Evolutionary conservation across 2,113 vertebrate species (phyloP).

Genomic region (Colius striatus): DNA sequence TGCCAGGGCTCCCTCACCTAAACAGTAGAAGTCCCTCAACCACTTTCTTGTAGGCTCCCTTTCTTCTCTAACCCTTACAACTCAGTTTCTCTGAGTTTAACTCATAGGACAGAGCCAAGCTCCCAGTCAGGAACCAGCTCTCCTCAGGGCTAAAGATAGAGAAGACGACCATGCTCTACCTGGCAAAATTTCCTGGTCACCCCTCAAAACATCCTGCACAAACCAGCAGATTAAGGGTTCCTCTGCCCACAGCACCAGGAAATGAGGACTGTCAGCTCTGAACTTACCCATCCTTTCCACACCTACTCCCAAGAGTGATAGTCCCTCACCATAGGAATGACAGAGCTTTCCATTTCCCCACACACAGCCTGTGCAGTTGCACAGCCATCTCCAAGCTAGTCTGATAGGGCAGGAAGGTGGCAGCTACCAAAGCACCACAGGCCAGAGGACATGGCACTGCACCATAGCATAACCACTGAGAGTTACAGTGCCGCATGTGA

Average conservation of each 20-base stretch:
- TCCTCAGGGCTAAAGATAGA: not conserved
- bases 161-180: not conserved
- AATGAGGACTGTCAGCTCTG: too few relatives aligned
- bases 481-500: too few relatives aligned
- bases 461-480: fast-evolving
- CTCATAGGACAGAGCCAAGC: not conserved
- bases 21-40: too few relatives aligned
- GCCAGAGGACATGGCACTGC: not conserved
- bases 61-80: not conserved
- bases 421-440: fast-evolving
- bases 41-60: too few relatives aligned
- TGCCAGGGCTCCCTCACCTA: too few relatives aligned
- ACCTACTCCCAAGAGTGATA: not conserved
- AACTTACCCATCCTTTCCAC: not conserved
- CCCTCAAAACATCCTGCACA: not conserved
- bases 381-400: not conserved
- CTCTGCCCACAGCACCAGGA: not conserved
- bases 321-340: too few relatives aligned
- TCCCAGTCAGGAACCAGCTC: not conserved
- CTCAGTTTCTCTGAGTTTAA: not conserved
- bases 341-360: not conserved
- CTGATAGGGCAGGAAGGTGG: not conserved
- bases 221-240: not conserved
- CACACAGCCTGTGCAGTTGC: fast-evolving
- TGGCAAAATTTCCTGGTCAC: fast-evolving